Evolutionary conservation across 2,888 invertebrate species (phyloP), one percentile per base, ranked within the genome.

Genomic region (Pterostichus niger): DNA sequence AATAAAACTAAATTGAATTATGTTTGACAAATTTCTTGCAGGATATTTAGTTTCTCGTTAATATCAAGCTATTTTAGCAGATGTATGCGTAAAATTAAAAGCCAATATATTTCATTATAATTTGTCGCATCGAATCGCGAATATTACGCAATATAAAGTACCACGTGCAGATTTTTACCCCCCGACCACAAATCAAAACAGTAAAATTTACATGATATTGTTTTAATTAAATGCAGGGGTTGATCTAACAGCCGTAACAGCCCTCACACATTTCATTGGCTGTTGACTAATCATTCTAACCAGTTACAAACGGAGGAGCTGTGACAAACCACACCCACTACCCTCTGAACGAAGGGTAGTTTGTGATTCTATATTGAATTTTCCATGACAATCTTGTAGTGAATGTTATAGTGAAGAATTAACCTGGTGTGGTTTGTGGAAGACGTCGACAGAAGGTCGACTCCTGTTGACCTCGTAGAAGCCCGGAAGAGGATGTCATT

Each of bases 181-280:
- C 13, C 33, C 76, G 6, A 54, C 56, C 77, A 77, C 77, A 77
- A 71, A 77, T 77, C 77, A 77, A 56, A 77, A 31, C 52, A 54
- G 54, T 3, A 61, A 61, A 82, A 82, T 82, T 82, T 82, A 82
- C 82, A 82, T 82, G 82, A 75, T 82, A 82, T 82, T 82, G 82
- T 82, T 75, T 82, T 82, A 82, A 82, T 82, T 82, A 82, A 46
- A 61, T 24, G 49, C 68, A 46, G 75, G 75, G 82, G 82, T 44
- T 75, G 81, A 64, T 81, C 49, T 75, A 75, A 13, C 56, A 35
- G 1, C 35, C 52, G 80, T 75, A 49, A 75, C 82, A 82, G 82
- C 82, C 82, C 46, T 82, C 61, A 11, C 17, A 6, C 2, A 11
- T 44, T 10, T 17, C n/a, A 82, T 82, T 82, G 75, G 82, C 24